Evolutionary conservation across 1,140 invertebrate genomes (phyloP), one percentile per base, ranked within the genome.

Genomic region (Anadara kagoshimensis): DNA sequence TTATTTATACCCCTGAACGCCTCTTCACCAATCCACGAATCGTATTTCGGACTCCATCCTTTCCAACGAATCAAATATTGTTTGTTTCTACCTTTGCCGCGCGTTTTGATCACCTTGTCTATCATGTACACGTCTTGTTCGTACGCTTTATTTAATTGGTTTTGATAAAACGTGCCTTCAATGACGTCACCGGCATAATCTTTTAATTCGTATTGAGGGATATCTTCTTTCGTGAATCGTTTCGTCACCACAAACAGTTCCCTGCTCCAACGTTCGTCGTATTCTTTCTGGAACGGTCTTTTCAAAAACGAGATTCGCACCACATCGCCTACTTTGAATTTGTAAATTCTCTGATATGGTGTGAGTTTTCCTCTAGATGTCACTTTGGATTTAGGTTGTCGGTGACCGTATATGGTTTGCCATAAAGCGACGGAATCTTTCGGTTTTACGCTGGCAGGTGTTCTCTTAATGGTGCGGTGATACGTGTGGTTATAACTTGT

Each of bases 151-250:
- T 53, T 70, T 41, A 63, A 22, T 26, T 71, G 69, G 29, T 71
- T 64, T 57, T 71, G 64, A 36, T 75, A 75, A 49, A 75, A 75
- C 0, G 56, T 61, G 1, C 54, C 73, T 3, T 2, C 24, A 41
- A 66, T 56, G 18, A 44, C 20, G n/a, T 75, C 73, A 18, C 73
- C 62, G 5, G 29, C 53, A 20, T 70, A 75, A 70, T 75, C 63
- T 66, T 75, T 75, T 11, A 75, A n/a, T 20, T n/a, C 22, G 24
- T 75, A 75, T 14, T 63, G 49, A 16, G 73, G 45, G 36, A 70
- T 49, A 47, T 43, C 26, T 45, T 75, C 49, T n/a, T 20, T 58
- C 44, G 53, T 51, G 20, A 29, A 44, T 4, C 67, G 22, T 49
- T 61, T 22, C 16, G 20, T 70, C 24, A 75, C 24, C 24, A 69